phyloP scores from a whole-genome alignment of 1,140 invertebrate genomes.

The Neodiprion lecontei region DNA sequence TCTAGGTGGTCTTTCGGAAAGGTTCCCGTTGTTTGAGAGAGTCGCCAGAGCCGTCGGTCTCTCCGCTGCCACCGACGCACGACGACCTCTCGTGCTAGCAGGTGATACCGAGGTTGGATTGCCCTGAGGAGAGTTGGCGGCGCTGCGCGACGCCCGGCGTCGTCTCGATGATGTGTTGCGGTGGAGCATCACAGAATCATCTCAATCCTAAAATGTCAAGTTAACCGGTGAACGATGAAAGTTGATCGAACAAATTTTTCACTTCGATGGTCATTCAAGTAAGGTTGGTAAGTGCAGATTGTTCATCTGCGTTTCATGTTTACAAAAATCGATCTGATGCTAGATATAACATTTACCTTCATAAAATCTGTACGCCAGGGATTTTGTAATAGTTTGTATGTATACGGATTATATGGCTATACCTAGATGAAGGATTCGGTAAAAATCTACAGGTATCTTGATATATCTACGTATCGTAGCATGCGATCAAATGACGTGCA shows the following conservation, averaged over 20 bases:
- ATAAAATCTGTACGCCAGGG: not conserved
- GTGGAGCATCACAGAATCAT: constrained; percentile 64
- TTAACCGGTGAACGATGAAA: not conserved
- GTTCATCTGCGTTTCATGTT: too few relatives aligned
- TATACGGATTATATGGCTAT: too few relatives aligned
- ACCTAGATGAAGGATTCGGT: too few relatives aligned
- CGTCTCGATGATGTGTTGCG: constrained; percentile 72
- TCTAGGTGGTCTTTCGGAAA: constrained; percentile 53
- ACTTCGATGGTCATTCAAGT: too few relatives aligned
- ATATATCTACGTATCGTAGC: too few relatives aligned
- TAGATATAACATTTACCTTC: too few relatives aligned
- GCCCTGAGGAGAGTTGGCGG: constrained; percentile 68
- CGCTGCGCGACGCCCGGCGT: constrained; percentile 68
- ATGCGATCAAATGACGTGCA: too few relatives aligned
- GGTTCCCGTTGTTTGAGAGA: constrained; percentile 33
- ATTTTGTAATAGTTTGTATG: not conserved
- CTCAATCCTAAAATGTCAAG: constrained; percentile 35
- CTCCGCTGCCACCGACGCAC: constrained; percentile 55
- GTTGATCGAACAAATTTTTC: not conserved
- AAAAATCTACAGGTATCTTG: too few relatives aligned
- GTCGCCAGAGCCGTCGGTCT: constrained; percentile 43
- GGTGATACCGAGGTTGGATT: constrained; percentile 41
- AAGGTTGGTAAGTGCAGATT: too few relatives aligned
- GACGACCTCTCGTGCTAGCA: constrained; percentile 33
- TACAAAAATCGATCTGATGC: too few relatives aligned